Evolutionary conservation across 2,113 vertebrate species (phyloP), one percentile per base, ranked within the genome.

Genomic region (Kryptolebias marmoratus): DNA sequence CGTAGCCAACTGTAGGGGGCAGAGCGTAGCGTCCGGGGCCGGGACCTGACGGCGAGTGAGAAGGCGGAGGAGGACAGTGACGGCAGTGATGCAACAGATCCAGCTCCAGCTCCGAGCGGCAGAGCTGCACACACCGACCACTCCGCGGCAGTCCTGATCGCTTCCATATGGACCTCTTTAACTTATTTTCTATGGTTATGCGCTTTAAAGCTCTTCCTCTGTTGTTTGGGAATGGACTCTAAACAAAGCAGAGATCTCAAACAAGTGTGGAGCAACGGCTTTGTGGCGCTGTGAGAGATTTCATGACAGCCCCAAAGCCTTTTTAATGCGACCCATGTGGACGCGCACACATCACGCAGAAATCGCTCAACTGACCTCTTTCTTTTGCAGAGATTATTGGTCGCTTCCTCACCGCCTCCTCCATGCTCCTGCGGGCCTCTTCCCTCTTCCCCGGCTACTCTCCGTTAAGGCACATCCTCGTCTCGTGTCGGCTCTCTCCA

Each of bases 1-100:
- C 48, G 73, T 92, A 95, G 68, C 96, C 95, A 0, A 96, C 75
- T 0, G 95, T 95, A 27, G 96, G 92, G 0, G 95, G 96, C 66
- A 96, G 91, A 54, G 82, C 78, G 11, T 96, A 96, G 31, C 91
- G 88, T 50, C 94, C 95, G 0, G 96, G 95, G 1, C 95, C 95
- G 0, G 95, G 94, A 36, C 95, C 96, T 97, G 53, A 58, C 77
- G 18, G 11, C 1, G 30, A 79, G 68, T 16, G 60, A 57, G 39
- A 59, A 78, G 15, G 65, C 75, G 56, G 71, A 75, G 57, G 61
- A 60, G 32, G 64, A 66, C 12, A 3, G 36, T 44, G 72, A 77
- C 71, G 63, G 68, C 65, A 61, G 73, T 78, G 70, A 87, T 80
- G 84, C 82, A 88, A 84, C 75, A 82, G 67, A 67, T 68, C 61